Percentiles rank a stretch among this genome's conserved stretches.
These are phyloP conservation scores for Yponomeuta sedellus DNA, from an alignment of 2,888 invertebrate genomes.

Conservation along the genomic window DNA sequence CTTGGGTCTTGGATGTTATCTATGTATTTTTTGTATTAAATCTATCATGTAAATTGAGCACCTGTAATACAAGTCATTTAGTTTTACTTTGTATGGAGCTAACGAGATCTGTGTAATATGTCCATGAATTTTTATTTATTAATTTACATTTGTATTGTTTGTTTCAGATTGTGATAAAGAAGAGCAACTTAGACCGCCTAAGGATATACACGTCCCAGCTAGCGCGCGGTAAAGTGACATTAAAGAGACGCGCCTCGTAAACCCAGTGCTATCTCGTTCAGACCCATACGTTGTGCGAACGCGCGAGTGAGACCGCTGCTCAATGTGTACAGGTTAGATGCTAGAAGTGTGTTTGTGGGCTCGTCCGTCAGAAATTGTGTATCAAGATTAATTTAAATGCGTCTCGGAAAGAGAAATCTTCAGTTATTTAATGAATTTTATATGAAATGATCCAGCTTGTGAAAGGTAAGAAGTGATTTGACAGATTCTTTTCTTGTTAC, in stretches of 20 bases:
- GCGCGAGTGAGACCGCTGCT: conserved; percentile 22
- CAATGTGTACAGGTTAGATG: conserved; percentile 16
- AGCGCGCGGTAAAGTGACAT: conserved; percentile 90
- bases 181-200: conserved; percentile 83
- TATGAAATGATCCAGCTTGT: not conserved
- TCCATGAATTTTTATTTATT: too few species aligned
- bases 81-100: too few species aligned
- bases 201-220: conserved; percentile 90
- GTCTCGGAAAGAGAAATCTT: not conserved
- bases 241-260: conserved; percentile 89
- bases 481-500: not conserved
- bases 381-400: not conserved
- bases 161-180: conserved; percentile 93
- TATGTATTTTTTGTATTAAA: too few species aligned
- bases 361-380: not conserved
- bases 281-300: conserved; percentile 20
- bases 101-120: too few species aligned
- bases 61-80: too few species aligned
- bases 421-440: conserved; percentile 3
- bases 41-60: too few species aligned
- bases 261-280: conserved; percentile 21
- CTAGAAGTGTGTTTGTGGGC: not conserved
- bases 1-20: too few species aligned
- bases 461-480: not conserved
- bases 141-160: conserved; percentile 18